Conservation (phyloP, 2,888 invertebrate genomes). For the Tenthredo mesomela region DNA sequence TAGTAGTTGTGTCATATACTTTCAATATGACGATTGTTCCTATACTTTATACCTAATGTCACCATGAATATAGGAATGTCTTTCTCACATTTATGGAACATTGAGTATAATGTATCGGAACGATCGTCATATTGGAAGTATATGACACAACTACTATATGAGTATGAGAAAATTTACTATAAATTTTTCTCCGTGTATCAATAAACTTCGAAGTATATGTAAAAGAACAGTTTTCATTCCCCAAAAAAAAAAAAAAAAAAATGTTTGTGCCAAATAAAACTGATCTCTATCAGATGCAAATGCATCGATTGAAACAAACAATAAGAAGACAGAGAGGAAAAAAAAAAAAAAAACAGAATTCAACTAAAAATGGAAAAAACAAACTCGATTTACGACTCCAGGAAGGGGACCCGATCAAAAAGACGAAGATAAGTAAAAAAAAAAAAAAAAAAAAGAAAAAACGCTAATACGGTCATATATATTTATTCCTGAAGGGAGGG, state of each 20-base stretch:
- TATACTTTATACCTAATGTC: too few species aligned
- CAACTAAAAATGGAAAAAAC: not conserved
- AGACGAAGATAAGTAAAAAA: not conserved
- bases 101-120: too few species aligned
- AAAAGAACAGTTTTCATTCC: not conserved
- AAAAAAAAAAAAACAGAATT: not conserved
- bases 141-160: too few species aligned
- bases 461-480: conserved; percentile 74
- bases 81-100: too few species aligned
- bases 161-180: too few species aligned
- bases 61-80: too few species aligned
- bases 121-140: too few species aligned
- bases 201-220: not conserved
- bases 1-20: too few species aligned
- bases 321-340: not conserved
- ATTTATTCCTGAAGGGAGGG: conserved; percentile 68
- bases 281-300: not conserved
- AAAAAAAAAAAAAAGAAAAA: conserved; percentile 58
- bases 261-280: too few species aligned
- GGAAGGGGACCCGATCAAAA: not conserved
- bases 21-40: too few species aligned
- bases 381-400: conserved; percentile 14
- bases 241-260: not conserved
- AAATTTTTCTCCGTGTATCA: too few species aligned
- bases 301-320: not conserved